Conservation (phyloP, 2,113 vertebrate genomes). For the Limanda limanda region DNA sequence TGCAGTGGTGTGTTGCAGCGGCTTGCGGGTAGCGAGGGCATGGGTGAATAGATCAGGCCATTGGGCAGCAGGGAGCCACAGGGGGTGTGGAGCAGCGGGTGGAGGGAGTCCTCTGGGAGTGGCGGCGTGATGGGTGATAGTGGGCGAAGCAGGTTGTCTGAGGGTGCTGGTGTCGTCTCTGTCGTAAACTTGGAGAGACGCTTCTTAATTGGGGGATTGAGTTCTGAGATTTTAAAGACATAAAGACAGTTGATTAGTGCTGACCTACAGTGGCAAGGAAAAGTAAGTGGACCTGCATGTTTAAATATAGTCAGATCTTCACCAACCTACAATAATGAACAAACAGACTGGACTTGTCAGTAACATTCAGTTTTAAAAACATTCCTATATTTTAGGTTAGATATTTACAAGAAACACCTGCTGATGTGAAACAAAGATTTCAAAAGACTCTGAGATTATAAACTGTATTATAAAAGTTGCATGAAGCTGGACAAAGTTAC, state of each 20-base stretch:
- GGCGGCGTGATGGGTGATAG: slow-evolving; percentile 92
- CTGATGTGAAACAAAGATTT: no score
- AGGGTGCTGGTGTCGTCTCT: slow-evolving; percentile 74
- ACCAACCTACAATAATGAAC: no score
- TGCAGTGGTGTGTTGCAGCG: slow-evolving; percentile 98
- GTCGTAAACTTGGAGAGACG: slow-evolving; percentile 90
- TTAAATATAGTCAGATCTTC: no score
- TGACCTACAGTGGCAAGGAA: neutral
- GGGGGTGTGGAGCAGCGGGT: slow-evolving; percentile 83
- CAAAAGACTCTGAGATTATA: no score
- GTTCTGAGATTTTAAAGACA: slow-evolving; percentile 76
- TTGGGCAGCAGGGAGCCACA: slow-evolving; percentile 85
- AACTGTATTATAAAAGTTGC: no score
- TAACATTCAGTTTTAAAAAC: no score
- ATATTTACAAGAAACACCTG: no score
- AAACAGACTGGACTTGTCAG: no score
- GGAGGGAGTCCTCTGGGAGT: slow-evolving; percentile 84
- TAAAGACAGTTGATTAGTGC: neutral
- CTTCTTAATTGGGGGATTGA: slow-evolving; percentile 93
- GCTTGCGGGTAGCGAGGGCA: slow-evolving; percentile 91
- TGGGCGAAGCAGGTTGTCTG: slow-evolving; percentile 86
- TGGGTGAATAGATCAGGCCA: slow-evolving; percentile 88
- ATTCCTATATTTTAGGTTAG: no score
- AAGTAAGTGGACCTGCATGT: neutral
- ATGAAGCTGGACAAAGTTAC: no score